Evolutionary conservation across 1,140 invertebrate genomes (phyloP).

Genomic region (Uloborus diversus): DNA sequence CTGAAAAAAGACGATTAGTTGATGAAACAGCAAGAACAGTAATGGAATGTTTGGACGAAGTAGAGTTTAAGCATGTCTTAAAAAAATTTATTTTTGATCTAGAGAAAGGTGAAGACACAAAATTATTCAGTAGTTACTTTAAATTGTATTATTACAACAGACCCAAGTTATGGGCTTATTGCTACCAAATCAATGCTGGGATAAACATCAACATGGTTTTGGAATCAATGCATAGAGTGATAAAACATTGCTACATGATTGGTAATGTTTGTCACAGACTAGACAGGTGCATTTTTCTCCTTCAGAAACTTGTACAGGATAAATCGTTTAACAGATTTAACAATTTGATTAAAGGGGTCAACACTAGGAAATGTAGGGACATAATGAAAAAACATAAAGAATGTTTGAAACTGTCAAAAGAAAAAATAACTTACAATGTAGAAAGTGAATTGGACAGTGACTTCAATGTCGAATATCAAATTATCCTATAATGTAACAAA

Average conservation of each 20-base stretch:
- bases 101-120: constrained; percentile 4
- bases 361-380: no score
- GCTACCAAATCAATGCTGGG: neutral
- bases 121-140: constrained; percentile 2
- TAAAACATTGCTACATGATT: neutral
- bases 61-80: neutral
- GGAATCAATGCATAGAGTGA: neutral
- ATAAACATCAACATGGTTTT: neutral
- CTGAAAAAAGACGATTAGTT: neutral
- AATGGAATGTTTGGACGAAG: neutral
- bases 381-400: no score
- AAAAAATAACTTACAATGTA: no score
- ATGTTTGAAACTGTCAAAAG: no score
- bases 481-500: no score
- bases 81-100: neutral
- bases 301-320: neutral
- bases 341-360: neutral
- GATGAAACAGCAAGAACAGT: constrained; percentile 13
- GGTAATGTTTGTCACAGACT: neutral
- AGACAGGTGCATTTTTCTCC: neutral
- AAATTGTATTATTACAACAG: neutral
- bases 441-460: no score
- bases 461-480: no score
- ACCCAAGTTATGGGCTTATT: constrained; percentile 9
- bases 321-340: neutral